phyloP scores from a whole-genome alignment of 2,888 invertebrate species.

The Chrysopilus asiliformis region DNA sequence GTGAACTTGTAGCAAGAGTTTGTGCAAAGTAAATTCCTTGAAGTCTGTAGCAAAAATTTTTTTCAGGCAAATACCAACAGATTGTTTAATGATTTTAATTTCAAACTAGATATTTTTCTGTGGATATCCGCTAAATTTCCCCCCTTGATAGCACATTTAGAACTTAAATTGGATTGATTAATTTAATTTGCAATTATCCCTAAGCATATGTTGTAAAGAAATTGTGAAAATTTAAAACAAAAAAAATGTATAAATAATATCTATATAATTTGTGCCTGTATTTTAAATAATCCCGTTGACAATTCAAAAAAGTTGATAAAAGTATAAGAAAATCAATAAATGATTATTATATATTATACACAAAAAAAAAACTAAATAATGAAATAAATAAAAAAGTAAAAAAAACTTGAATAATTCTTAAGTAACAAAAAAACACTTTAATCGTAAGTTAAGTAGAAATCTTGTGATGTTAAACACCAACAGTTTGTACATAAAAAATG shows the following conservation, averaged over 20 bases:
- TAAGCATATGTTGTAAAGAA: too few relatives aligned
- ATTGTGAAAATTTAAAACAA: not conserved
- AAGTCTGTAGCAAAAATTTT: not conserved
- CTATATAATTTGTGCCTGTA: constrained; percentile 8
- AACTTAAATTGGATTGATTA: too few relatives aligned
- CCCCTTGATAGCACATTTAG: too few relatives aligned
- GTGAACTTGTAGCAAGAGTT: too few relatives aligned
- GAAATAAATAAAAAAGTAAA: constrained; percentile 1
- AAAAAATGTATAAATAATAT: not conserved
- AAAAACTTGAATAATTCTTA: not conserved
- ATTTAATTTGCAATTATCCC: too few relatives aligned
- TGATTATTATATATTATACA: not conserved
- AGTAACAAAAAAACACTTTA: constrained; percentile 1
- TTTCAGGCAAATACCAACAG: not conserved
- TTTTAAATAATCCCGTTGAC: constrained; percentile 5
- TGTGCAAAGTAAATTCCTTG: not conserved
- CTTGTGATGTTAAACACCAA: constrained; percentile 13
- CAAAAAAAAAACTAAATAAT: constrained; percentile 1
- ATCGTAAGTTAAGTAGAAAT: constrained; percentile 5
- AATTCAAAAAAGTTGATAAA: constrained; percentile 1
- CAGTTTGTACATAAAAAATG: constrained; percentile 11
- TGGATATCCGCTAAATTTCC: too few relatives aligned
- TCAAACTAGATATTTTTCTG: too few relatives aligned
- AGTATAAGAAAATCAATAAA: not conserved
- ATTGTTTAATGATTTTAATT: too few relatives aligned